A percentile compares a stretch with the other conserved stretches of the same genome.
Conservation (phyloP, 53 echinoderm and acorn worm genomes). For the Astropecten irregularis region DNA sequence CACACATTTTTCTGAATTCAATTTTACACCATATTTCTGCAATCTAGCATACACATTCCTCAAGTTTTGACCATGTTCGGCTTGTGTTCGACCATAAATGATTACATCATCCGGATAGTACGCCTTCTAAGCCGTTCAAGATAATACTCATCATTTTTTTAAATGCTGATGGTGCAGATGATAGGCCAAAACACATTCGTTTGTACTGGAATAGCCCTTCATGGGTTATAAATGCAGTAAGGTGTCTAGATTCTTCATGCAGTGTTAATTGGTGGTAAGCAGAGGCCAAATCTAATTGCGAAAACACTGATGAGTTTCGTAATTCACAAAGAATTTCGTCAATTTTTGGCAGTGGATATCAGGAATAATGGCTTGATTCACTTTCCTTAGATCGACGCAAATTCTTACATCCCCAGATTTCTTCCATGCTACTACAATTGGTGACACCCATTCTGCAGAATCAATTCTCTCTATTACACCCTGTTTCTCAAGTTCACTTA, state of each 20-base stretch:
- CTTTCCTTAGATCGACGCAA: slow-evolving; percentile 67
- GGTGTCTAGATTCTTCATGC: slow-evolving; percentile 54
- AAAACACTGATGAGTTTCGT: slow-evolving; percentile 39
- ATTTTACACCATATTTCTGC: slow-evolving; percentile 30
- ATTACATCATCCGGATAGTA: slow-evolving; percentile 73
- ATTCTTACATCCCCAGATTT: slow-evolving; percentile 64
- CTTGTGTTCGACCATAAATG: slow-evolving; percentile 50
- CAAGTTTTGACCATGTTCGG: slow-evolving; percentile 30
- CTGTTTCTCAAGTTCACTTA: slow-evolving; percentile 54
- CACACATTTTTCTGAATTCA: slow-evolving; percentile 45
- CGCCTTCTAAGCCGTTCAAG: slow-evolving; percentile 47
- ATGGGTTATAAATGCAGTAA: slow-evolving; percentile 75
- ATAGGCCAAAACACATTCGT: slow-evolving; percentile 65
- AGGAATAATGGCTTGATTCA: slow-evolving; percentile 63
- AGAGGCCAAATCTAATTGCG: slow-evolving; percentile 64
- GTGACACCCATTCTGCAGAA: slow-evolving; percentile 67
- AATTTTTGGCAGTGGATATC: slow-evolving; percentile 68
- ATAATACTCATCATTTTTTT: slow-evolving; percentile 70
- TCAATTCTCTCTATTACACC: slow-evolving; percentile 64
- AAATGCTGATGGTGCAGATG: slow-evolving; percentile 72
- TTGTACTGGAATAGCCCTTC: slow-evolving; percentile 64
- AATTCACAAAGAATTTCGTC: slow-evolving; percentile 62
- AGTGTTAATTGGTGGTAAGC: slow-evolving; percentile 69
- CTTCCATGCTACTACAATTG: slow-evolving; percentile 42
- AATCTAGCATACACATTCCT: slow-evolving; percentile 31